Evolutionary conservation across 2,797 vertebrate genomes (phyloP), one percentile per base, ranked within the genome.

Genomic region (Enteromius argenteus): DNA sequence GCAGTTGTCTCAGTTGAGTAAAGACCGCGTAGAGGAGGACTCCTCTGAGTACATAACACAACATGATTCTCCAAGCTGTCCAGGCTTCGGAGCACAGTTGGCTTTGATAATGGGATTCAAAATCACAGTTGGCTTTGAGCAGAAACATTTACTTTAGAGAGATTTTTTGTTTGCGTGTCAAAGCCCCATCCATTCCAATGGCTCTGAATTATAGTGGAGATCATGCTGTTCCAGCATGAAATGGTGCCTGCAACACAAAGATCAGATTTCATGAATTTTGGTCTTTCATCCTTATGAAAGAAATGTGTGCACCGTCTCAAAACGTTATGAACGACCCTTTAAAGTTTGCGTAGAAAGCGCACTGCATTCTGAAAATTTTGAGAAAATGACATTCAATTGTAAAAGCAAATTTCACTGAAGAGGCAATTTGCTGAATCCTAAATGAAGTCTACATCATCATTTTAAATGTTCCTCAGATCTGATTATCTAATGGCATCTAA

Each of bases 201-300:
- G 89, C 92, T 91, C 89, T 86, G 91, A 92, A 93, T 93, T 93
- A 92, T 91, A 91, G 87, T 90, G 89, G 91, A 91, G 89, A 92
- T 94, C 95, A 93, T 92, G 95, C 95, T 94, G 95, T 92, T 94
- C 88, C 90, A 89, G 91, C 92, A 94, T 93, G 93, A 94, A 94
- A 92, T 93, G 93, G 93, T 93, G 91, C 91, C 90, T 89, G 93
- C 93, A 91, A 94, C 93, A 95, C 89, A 93, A 90, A 91, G 94
- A 95, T 96, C 94, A 85, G 86, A 92, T 96, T 95, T 95, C 95
- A 92, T 91, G 89, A 93, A 90, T 81, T 74, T 91, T 51, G 78
- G 58, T 85, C 95, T 95, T 95, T 96, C 94, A 96, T 96, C 95
- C 92, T 96, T 94, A 95, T 95, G 94, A 92, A 94, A 96, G 90